Evolutionary conservation across 2,113 vertebrate genomes (phyloP).

Genomic region (Rhynchopsitta pachyrhyncha): DNA sequence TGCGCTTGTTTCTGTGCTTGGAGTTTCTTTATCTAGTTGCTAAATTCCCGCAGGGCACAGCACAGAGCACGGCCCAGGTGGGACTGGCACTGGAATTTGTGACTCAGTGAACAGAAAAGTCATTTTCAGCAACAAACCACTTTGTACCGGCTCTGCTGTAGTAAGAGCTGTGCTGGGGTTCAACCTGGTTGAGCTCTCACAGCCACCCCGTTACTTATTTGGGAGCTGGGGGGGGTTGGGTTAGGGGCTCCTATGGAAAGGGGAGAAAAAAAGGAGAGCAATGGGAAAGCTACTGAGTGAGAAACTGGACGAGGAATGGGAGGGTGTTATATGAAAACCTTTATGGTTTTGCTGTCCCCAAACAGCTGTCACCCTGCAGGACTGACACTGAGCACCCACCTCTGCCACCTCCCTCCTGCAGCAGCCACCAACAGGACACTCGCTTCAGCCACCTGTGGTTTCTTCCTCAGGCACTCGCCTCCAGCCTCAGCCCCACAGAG

Average conservation of each 20-base stretch:
- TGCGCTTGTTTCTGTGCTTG: constrained; percentile 17
- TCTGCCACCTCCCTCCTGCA: not conserved
- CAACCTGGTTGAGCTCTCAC: not conserved
- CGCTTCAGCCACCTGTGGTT: not conserved
- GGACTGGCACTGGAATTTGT: not conserved
- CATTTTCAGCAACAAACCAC: not conserved
- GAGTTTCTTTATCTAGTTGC: not conserved
- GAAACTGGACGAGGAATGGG: not conserved
- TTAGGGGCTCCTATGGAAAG: not conserved
- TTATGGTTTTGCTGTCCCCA: not conserved
- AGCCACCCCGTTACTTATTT: not conserved
- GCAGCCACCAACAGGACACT: rapidly evolving
- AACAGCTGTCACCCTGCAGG: not conserved
- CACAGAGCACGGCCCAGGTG: not conserved
- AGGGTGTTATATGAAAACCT: not conserved
- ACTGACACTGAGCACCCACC: not conserved
- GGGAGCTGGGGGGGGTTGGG: not conserved
- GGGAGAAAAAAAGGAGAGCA: not conserved
- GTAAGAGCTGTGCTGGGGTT: not conserved
- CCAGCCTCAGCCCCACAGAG: not conserved
- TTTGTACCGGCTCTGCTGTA: not conserved
- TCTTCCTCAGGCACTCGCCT: rapidly evolving
- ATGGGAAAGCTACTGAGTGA: not conserved
- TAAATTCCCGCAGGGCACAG: not conserved
- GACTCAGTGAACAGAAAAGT: not conserved